Base-by-base conservation (phyloP, 2,888 invertebrate genomes). In the Chrysolina haemoptera region DNA sequence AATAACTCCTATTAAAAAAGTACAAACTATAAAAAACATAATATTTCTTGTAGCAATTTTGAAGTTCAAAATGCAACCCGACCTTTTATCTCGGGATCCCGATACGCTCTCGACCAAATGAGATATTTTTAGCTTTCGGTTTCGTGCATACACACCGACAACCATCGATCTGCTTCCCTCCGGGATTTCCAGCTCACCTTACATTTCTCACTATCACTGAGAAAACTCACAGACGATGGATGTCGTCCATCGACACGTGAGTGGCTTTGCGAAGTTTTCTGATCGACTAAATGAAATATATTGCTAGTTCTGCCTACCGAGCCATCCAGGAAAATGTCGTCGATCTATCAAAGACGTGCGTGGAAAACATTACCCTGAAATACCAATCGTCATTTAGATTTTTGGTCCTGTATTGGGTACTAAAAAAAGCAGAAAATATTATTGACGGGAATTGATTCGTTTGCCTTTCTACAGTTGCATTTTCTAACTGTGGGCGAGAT, bases 241-340 rank as follows among this genome's bases (percentile, higher is more conserved):
- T 79, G 75, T 71, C 72, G 73, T 62, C 76, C 77, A 73, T 75
- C 40, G 70, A 74, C 75, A 75, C 80, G 79, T 80, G 78, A 79
- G 81, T 71, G 74, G 78, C 78, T 78, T 80, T 65, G 75, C 71
- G 75, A 80, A 82, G 77, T 78, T 80, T 79, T 75, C 74, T 75
- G 78, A 75, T 63, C 64, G 68, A 62, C 71, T 50, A 63, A 71
- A 69, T 68, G 69, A 73, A 68, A 75, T 70, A 76, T 70, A 73
- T 74, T 40, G 65, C 35, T 72, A 62, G 70, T 72, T 77, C 75
- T 41, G 40, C 68, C 55, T 63, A 50, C 70, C 68, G 62, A 70
- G 65, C 69, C 62, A 64, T 46, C 65, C 64, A 66, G 76, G 73
- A 70, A 76, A 76, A 78, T 74, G 74, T 76, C 64, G 70, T 43